Conservation (phyloP, 2,797 vertebrate species). For the Pagetopsis macropterus region DNA sequence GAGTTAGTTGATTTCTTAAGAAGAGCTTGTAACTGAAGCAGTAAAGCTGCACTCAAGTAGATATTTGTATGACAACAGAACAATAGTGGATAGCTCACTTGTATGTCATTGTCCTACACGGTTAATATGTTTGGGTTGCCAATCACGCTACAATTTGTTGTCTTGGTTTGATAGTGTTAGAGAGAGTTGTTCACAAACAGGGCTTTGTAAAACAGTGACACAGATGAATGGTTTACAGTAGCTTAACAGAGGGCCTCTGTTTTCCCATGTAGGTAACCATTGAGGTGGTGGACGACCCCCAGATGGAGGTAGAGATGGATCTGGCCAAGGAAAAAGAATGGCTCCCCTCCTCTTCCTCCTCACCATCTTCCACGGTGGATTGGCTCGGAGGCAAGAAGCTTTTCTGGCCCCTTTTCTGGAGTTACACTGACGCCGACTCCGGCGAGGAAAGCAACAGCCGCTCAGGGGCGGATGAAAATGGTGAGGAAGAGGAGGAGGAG, state of each 20-base stretch:
- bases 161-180: background rate
- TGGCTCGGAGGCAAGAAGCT: conserved; percentile 89
- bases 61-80: background rate
- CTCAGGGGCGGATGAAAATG: conserved; percentile 77
- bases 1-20: conserved; percentile 46
- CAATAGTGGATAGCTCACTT: background rate
- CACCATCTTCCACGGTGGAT: conserved; percentile 81
- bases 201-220: background rate
- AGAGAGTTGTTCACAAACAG: background rate
- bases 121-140: background rate
- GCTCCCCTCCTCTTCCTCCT: conserved; percentile 81
- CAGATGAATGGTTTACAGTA: background rate
- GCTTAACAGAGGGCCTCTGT: background rate
- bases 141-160: background rate
- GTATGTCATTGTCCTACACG: background rate
- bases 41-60: conserved; percentile 14
- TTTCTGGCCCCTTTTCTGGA: conserved; percentile 95
- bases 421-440: conserved; percentile 85
- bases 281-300: conserved; percentile 90
- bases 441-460: conserved; percentile 79
- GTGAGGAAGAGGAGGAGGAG: conserved; percentile 77
- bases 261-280: conserved; percentile 87
- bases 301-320: conserved; percentile 91
- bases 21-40: conserved; percentile 17
- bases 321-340: conserved; percentile 87